Conservation (phyloP, 2,113 vertebrate species). For the Eira barbara region DNA sequence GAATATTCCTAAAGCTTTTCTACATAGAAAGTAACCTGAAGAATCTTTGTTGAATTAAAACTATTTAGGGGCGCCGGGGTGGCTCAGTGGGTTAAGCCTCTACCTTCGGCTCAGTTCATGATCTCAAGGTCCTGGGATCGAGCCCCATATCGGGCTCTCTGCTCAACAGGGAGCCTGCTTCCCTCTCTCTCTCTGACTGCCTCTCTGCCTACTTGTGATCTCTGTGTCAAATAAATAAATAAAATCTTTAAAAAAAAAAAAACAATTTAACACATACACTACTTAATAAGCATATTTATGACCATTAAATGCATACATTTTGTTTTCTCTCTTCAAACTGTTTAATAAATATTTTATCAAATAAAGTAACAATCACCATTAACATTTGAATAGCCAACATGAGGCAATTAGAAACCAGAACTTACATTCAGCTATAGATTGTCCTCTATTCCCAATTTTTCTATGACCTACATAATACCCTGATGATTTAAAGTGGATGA, state of each 20-base stretch:
- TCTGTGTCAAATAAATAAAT: too few species aligned
- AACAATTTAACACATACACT: not conserved
- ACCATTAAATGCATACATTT: not conserved
- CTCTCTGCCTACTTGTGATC: too few species aligned
- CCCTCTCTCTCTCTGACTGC: too few species aligned
- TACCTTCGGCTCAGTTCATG: too few species aligned
- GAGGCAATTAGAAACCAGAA: not conserved
- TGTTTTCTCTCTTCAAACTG: not conserved
- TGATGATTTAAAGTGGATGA: not conserved
- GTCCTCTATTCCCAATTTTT: not conserved
- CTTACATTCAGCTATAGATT: not conserved
- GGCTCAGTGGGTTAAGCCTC: too few species aligned
- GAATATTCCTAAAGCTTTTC: not conserved
- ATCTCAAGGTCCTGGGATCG: too few species aligned
- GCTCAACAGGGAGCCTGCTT: too few species aligned
- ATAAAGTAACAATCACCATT: not conserved
- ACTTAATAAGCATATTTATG: not conserved
- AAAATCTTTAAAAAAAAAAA: not conserved
- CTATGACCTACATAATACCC: not conserved
- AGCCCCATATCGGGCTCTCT: too few species aligned
- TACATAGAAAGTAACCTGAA: not conserved
- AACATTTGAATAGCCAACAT: not conserved
- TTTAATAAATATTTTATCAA: not conserved
- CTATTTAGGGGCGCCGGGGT: not conserved
- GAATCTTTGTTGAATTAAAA: not conserved